A percentile compares a stretch with the other conserved stretches of the same genome.
Conservation (phyloP, 2,888 invertebrate genomes). For the Tenthredo distinguenda region DNA sequence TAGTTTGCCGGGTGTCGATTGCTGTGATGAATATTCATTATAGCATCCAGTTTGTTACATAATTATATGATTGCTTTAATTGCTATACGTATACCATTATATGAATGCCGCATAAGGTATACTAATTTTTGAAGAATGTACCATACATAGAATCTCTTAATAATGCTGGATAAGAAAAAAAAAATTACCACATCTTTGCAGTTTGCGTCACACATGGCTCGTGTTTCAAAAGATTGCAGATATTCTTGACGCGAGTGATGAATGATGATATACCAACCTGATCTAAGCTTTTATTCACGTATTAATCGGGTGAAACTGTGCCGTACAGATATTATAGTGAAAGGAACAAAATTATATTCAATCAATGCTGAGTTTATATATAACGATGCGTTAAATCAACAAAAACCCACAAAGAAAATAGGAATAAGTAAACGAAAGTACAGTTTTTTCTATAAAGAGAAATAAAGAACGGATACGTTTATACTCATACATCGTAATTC, state of each 20-base stretch:
- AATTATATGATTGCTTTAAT: neutral
- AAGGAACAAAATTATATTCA: neutral
- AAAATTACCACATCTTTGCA: neutral
- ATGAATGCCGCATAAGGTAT: neutral
- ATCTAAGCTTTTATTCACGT: neutral
- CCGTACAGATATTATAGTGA: neutral
- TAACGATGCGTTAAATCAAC: neutral
- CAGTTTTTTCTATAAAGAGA: neutral
- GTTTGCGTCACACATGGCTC: neutral
- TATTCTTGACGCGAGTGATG: slow-evolving; percentile 3
- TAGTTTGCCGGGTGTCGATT: neutral
- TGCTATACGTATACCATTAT: neutral
- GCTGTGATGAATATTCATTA: neutral
- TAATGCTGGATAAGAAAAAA: neutral
- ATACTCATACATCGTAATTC: neutral
- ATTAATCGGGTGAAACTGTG: neutral
- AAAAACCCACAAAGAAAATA: neutral
- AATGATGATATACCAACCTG: slow-evolving; percentile 16
- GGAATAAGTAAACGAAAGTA: neutral
- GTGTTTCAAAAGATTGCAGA: neutral
- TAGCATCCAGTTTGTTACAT: neutral
- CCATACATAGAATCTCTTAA: neutral
- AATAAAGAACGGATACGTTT: neutral
- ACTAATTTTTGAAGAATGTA: neutral
- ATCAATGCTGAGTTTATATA: neutral